Percentiles rank a stretch among this genome's conserved stretches.
phyloP scores from a whole-genome alignment of 2,888 invertebrate genomes.

The Seira musarum region DNA sequence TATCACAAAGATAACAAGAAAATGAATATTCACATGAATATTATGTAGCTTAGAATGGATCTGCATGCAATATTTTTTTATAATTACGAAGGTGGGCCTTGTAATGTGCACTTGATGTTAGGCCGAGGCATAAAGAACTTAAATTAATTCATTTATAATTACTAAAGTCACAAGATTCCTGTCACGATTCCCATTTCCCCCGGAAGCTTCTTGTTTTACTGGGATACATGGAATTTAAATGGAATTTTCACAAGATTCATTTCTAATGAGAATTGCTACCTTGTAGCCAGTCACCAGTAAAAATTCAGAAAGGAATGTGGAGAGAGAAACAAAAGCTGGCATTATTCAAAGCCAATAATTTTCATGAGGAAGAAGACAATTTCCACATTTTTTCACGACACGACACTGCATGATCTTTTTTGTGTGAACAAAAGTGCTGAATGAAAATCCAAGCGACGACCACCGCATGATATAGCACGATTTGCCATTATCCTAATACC shows the following conservation, averaged over 20 bases:
- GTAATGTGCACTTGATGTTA: too few species aligned
- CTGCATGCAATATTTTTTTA: too few species aligned
- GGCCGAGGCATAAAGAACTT: too few species aligned
- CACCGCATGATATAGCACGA: slow-evolving; percentile 43
- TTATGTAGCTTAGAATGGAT: too few species aligned
- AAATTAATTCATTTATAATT: slow-evolving; percentile 9
- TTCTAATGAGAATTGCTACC: too few species aligned
- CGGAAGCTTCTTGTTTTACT: slow-evolving; percentile 32
- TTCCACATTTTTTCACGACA: slow-evolving; percentile 42
- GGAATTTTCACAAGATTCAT: background rate
- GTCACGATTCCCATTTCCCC: slow-evolving; percentile 32
- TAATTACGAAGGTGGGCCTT: too few species aligned
- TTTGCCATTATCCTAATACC: slow-evolving; percentile 35
- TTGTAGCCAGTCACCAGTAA: too few species aligned
- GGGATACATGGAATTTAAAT: slow-evolving; percentile 14
- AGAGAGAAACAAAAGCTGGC: too few species aligned
- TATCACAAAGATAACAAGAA: too few species aligned
- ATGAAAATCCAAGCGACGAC: background rate
- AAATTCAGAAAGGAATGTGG: too few species aligned
- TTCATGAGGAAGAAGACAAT: slow-evolving; percentile 46
- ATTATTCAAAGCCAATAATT: slow-evolving; percentile 27
- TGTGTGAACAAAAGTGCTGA: slow-evolving; percentile 28
- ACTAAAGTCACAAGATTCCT: slow-evolving; percentile 9
- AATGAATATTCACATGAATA: too few species aligned
- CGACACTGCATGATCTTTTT: background rate